Evolutionary conservation across 2,797 vertebrate species (phyloP), one percentile per base, ranked within the genome.

Genomic region (Podarcis siculus): DNA sequence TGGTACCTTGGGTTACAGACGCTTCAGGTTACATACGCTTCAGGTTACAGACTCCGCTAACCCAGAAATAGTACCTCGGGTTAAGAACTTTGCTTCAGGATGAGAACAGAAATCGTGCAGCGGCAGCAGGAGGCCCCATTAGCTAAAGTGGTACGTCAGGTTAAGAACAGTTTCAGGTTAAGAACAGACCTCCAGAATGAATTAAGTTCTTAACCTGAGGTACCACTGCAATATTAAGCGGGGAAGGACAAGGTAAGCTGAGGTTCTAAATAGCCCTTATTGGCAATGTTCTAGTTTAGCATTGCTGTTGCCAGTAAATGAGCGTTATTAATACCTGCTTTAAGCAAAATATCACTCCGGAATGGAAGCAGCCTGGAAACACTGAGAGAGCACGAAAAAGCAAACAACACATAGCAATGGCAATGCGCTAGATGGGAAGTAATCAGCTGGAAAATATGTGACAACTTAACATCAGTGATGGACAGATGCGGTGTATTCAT

Each of bases 381-480:
- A 89, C 79, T 76, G 72, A 91, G 84, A 91, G 89, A 91, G 78
- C 66, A 91, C 81, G 86, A 91, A 93, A 93, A 90, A 94, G 84
- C 76, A 90, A 92, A 89, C 87, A 91, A 88, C 45, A 78, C 91
- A 90, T 49, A 92, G 67, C 9, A 0, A 72, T 91, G 4, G 0
- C 42, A 87, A 88, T 77, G 92, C 87, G 87, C 37, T 92, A 89
- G 92, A 92, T 58, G 66, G 67, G 94, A 87, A 95, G 91, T 91
- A 94, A 92, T 92, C 89, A 92, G 42, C 87, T 0, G 21, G 84
- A 94, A 95, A 95, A 95, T 80, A 92, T 39, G 81, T 87, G 91
- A 86, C 88, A 90, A 85, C 90, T 93, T 91, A 92, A 66, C 89
- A 86, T 78, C 67, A 72, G 35, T 88, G 91, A 94, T 35, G 87